These are phyloP conservation scores for Pyrocoelia pectoralis DNA, from an alignment of 2,888 invertebrate species.

Conservation along the genomic window DNA sequence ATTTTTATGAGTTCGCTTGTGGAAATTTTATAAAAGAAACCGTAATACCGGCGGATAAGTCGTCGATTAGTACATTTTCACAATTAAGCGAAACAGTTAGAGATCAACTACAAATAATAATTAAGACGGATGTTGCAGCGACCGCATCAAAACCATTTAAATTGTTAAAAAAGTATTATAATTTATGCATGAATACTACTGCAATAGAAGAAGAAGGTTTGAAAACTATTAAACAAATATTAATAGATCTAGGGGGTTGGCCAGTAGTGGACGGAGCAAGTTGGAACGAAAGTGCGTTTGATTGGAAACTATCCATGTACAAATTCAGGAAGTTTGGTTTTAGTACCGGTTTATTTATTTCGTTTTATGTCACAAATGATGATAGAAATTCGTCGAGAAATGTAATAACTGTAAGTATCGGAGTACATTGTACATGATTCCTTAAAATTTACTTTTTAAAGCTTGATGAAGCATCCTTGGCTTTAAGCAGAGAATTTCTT, in stretches of 20 bases:
- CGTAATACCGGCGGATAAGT: slow-evolving; percentile 81
- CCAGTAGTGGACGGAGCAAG: slow-evolving; percentile 81
- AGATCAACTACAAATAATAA: slow-evolving; percentile 73
- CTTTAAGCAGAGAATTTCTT: slow-evolving; percentile 41
- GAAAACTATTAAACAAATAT: slow-evolving; percentile 73
- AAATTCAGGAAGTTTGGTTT: slow-evolving; percentile 81
- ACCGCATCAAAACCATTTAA: slow-evolving; percentile 75
- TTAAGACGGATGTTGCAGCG: slow-evolving; percentile 69
- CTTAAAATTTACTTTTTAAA: slow-evolving; percentile 18
- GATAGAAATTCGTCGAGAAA: slow-evolving; percentile 87
- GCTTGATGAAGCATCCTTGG: slow-evolving; percentile 41
- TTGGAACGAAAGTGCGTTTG: slow-evolving; percentile 77
- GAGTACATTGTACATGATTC: not conserved
- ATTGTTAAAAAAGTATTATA: slow-evolving; percentile 83
- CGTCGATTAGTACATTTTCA: slow-evolving; percentile 78
- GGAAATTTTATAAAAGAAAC: slow-evolving; percentile 72
- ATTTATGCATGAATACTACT: slow-evolving; percentile 87
- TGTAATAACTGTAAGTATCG: slow-evolving; percentile 79
- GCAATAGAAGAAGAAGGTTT: slow-evolving; percentile 82
- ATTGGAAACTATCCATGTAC: slow-evolving; percentile 85
- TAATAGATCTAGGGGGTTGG: slow-evolving; percentile 89
- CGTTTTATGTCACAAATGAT: slow-evolving; percentile 88
- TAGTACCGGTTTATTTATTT: slow-evolving; percentile 88
- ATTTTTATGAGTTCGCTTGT: slow-evolving; percentile 83
- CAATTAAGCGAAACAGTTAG: slow-evolving; percentile 77